Base-by-base conservation (phyloP, 2,888 invertebrate species). In the Ectemnius continuus region DNA sequence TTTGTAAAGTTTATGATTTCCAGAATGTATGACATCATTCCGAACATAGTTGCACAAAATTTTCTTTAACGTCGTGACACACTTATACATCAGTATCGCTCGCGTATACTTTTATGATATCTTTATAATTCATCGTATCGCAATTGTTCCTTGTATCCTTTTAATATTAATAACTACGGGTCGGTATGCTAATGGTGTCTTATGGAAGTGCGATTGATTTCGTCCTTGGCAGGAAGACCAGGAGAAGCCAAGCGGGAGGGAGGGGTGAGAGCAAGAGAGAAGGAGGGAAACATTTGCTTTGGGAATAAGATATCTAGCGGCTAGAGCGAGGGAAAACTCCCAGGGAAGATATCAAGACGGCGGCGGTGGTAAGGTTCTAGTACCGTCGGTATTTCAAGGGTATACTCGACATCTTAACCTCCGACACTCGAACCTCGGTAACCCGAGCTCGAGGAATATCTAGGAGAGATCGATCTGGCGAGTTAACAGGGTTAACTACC, bases 401-500 rank as follows among this genome's bases (percentile, higher is more conserved):
- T 75, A 78, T 72, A 80, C 84, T 83, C 80, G 80, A 84, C 82
- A 85, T 80, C 83, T 84, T 83, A 85, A 83, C 78, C 78, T 65
- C 61, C 71, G 66, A 36, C 71, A 73, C 73, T 75, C 68, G 69
- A 70, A 65, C 61, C 64, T 59, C 58, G 76, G 83, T 78, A 85
- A 85, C 80, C 70, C 77, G 85, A 84, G 85, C 83, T 83, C 67
- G 63, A 71, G 75, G 67, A 61, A 74, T 79, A 84, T 79, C 76
- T 62, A 64, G 67, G 61, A 66, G 16, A 61, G 75, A 72, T 78
- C 77, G 84, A 76, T 79, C 72, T 75, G 60, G 26, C 72, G 56
- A 68, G 72, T 85, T 85, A 87, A 87, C 79, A 84, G 79, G 83
- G 86, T 87, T 86, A 87, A 87, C 84, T 85, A 80, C 81, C 71